Evolutionary conservation across 53 echinoderm and acorn worm genomes (phyloP).

Genomic region (Henricia sp.): DNA sequence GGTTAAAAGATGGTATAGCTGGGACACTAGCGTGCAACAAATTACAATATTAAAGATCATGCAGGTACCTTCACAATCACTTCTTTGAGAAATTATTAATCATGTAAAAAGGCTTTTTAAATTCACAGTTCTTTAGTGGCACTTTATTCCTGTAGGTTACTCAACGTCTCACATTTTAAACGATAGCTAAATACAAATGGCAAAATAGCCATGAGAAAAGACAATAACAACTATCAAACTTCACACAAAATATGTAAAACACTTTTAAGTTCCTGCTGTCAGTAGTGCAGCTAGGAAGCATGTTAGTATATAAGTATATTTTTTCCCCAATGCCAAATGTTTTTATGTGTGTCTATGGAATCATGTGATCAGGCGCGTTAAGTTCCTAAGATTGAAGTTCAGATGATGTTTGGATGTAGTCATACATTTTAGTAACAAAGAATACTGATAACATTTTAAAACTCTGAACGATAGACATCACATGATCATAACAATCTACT

Average conservation of each 20-base stretch:
- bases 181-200: constrained; percentile 20
- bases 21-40: constrained; percentile 8
- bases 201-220: constrained; percentile 10
- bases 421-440: constrained; percentile 25
- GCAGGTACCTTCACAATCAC: constrained; percentile 6
- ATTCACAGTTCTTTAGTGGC: constrained; percentile 1
- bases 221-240: constrained; percentile 19
- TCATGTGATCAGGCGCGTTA: constrained; percentile 10
- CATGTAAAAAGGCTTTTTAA: not conserved
- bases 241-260: constrained; percentile 3
- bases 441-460: constrained; percentile 14
- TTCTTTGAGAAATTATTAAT: constrained; percentile 26
- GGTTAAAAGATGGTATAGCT: constrained; percentile 10
- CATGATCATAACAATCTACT: constrained; percentile 22
- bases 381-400: constrained; percentile 14
- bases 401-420: constrained; percentile 23
- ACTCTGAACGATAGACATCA: constrained; percentile 27
- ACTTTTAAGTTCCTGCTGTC: constrained; percentile 12
- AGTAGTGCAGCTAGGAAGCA: constrained; percentile 14
- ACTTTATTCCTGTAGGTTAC: constrained; percentile 15
- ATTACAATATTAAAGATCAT: constrained; percentile 14
- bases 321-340: constrained; percentile 26
- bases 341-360: constrained; percentile 15
- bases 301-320: constrained; percentile 12
- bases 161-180: not conserved